phyloP scores from a whole-genome alignment of 2,888 invertebrate genomes.

The Busseola fusca region DNA sequence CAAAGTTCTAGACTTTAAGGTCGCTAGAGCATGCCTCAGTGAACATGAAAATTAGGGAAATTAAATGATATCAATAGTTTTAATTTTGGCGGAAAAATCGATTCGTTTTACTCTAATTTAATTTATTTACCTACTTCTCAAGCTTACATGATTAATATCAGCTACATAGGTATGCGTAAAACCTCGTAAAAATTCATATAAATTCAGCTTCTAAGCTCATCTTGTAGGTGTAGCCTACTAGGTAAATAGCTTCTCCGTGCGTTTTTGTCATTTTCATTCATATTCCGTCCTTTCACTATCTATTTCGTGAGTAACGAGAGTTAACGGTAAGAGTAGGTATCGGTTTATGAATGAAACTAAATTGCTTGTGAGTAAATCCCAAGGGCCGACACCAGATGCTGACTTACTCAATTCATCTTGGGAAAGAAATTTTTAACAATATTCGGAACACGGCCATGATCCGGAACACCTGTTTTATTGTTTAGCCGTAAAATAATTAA shows the following conservation, averaged over 20 bases:
- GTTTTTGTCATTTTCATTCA: slow-evolving; percentile 33
- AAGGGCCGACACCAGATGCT: slow-evolving; percentile 71
- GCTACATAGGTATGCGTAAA: too few relatives aligned
- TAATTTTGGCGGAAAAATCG: background rate
- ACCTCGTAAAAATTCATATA: too few relatives aligned
- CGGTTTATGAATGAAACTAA: slow-evolving; percentile 73
- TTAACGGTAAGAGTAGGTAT: slow-evolving; percentile 72
- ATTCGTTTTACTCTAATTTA: background rate
- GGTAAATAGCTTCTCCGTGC: background rate
- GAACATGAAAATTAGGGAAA: too few relatives aligned
- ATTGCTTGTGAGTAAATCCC: slow-evolving; percentile 64
- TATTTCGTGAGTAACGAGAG: slow-evolving; percentile 72
- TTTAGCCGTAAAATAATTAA: slow-evolving; percentile 34
- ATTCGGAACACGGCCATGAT: slow-evolving; percentile 7
- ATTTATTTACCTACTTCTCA: background rate
- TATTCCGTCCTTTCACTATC: slow-evolving; percentile 43
- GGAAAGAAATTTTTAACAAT: slow-evolving; percentile 34
- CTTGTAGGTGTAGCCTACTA: too few relatives aligned
- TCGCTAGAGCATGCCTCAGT: too few relatives aligned
- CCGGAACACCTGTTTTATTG: slow-evolving; percentile 45
- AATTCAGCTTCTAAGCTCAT: background rate
- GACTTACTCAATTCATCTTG: slow-evolving; percentile 41
- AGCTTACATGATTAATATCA: too few relatives aligned
- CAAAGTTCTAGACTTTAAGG: too few relatives aligned
- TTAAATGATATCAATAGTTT: too few relatives aligned